Conservation (phyloP, 2,797 vertebrate genomes). For the Emydoidea blandingii region DNA sequence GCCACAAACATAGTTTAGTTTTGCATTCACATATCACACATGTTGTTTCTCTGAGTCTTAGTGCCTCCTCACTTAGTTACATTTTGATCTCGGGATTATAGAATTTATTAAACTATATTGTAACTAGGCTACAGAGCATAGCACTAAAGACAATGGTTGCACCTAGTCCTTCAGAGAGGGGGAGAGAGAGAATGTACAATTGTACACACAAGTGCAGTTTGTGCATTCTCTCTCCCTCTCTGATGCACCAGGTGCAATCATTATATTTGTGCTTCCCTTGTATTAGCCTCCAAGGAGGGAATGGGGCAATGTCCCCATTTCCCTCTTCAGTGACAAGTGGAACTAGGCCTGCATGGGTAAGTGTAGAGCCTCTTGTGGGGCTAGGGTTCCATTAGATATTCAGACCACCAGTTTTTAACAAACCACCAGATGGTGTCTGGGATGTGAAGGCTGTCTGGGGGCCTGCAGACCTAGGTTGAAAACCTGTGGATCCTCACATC, state of each 20-base stretch:
- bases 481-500: too few relatives aligned
- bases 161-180: too few relatives aligned
- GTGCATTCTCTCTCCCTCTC: background rate
- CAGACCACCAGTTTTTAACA: too few relatives aligned
- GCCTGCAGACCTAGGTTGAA: too few relatives aligned
- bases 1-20: background rate
- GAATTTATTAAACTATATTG: background rate
- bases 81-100: background rate
- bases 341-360: background rate
- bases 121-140: background rate
- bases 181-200: too few relatives aligned
- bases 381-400: too few relatives aligned
- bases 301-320: background rate
- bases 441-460: too few relatives aligned
- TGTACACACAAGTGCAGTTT: too few relatives aligned
- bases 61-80: background rate
- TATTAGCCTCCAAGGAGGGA: background rate
- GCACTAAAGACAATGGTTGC: too few relatives aligned
- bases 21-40: fast-evolving
- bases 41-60: background rate
- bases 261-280: background rate
- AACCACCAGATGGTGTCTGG: too few relatives aligned
- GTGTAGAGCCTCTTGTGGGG: too few relatives aligned
- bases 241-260: background rate
- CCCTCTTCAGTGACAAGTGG: background rate